Conservation (phyloP, 2,113 vertebrate genomes). For the Prionailurus bengalensis region DNA sequence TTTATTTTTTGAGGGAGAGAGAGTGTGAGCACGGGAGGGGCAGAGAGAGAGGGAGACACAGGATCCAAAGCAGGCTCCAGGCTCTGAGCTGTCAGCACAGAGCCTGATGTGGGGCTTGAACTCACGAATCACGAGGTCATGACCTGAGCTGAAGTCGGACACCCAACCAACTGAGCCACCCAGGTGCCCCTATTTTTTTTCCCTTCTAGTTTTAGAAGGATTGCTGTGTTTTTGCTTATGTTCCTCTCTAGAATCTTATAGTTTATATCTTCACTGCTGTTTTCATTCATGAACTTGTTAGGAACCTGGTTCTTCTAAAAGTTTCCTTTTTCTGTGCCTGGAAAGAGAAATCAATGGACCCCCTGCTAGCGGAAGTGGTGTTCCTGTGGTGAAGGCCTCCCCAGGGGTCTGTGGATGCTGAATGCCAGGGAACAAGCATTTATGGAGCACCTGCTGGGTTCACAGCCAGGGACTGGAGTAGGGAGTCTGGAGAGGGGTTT, state of each 20-base stretch:
- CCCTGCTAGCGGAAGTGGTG: neutral
- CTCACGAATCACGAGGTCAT: no score
- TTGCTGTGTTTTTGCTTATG: neutral
- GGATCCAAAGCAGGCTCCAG: no score
- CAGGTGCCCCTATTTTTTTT: neutral
- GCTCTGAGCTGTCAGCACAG: no score
- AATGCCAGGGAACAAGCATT: neutral
- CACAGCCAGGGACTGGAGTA: neutral
- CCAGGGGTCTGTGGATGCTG: rapidly evolving
- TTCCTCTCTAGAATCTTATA: neutral
- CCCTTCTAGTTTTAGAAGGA: conserved; percentile 33
- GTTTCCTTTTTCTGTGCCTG: neutral
- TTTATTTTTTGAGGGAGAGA: no score
- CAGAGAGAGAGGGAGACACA: no score
- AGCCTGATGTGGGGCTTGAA: no score
- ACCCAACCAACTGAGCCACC: no score
- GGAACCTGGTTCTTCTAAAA: neutral
- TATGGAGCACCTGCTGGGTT: neutral
- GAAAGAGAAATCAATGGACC: neutral
- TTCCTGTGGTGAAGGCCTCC: neutral
- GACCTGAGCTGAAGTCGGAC: no score
- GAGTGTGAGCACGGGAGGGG: no score
- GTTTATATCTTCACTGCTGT: neutral
- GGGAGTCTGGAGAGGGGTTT: neutral
- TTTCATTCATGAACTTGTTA: conserved; percentile 30